Evolutionary conservation across 1,140 invertebrate species (phyloP).

Genomic region (Drosophila sp.): DNA sequence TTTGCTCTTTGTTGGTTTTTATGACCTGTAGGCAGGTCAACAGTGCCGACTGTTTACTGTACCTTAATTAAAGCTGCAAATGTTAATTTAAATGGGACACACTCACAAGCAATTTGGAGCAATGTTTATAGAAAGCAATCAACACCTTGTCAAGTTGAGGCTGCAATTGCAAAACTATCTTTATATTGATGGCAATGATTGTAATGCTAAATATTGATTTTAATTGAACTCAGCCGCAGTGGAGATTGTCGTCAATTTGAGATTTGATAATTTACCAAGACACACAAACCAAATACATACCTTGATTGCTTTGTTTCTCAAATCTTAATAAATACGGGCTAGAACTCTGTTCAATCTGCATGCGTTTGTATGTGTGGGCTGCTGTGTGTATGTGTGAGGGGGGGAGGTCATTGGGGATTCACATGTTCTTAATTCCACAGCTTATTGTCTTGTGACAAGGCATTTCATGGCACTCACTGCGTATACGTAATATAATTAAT

Average conservation of each 20-base stretch:
- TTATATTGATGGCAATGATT: conserved; percentile 14
- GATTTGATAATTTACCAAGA: conserved; percentile 48
- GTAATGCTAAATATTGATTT: conserved; percentile 53
- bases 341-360: conserved; percentile 8
- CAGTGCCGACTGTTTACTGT: conserved; percentile 29
- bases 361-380: neutral
- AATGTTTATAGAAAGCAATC: conserved; percentile 18
- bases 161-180: conserved; percentile 16
- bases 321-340: conserved; percentile 47
- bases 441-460: conserved; percentile 5
- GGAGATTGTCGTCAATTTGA: conserved; percentile 57
- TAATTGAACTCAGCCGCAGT: conserved; percentile 63
- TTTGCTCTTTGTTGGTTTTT: conserved; percentile 14
- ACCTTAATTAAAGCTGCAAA: conserved; percentile 77
- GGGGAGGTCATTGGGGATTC: conserved; percentile 3
- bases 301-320: conserved; percentile 58
- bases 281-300: conserved; percentile 36
- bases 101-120: conserved; percentile 1
- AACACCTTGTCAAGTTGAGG: conserved; percentile 19
- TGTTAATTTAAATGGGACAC: conserved; percentile 56
- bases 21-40: conserved; percentile 5
- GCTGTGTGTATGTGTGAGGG: conserved; percentile 1
- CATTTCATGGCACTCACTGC: conserved; percentile 3
- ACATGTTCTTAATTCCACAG: conserved; percentile 5
- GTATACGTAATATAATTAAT: conserved; percentile 35